These are phyloP conservation scores for Nymphicus hollandicus DNA, from an alignment of 2,113 vertebrate species.

Conservation along the genomic window DNA sequence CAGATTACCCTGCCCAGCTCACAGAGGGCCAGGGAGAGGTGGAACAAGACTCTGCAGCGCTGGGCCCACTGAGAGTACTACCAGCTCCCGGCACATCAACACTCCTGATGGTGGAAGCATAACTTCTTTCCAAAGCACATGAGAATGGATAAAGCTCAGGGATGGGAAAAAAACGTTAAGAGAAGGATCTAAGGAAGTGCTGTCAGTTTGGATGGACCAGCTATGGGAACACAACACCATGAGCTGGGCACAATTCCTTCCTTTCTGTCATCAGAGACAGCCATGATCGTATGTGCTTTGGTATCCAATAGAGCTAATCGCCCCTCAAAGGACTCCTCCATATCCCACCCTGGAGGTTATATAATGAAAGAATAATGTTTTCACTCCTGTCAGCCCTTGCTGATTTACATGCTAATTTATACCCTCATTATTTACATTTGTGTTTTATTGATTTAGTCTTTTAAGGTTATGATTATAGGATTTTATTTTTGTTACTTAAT, in stretches of 20 bases:
- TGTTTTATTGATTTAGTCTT: constrained; percentile 1
- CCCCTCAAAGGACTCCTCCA: neutral
- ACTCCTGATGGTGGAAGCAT: neutral
- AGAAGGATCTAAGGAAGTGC: neutral
- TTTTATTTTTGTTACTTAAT: constrained; percentile 2
- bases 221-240: rapidly evolving
- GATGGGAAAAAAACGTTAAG: constrained; percentile 10
- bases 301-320: neutral
- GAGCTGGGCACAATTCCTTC: neutral
- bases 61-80: neutral
- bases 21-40: neutral
- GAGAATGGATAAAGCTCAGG: constrained; percentile 44
- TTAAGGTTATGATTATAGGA: neutral
- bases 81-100: neutral
- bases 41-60: neutral
- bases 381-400: neutral
- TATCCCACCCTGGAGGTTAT: neutral
- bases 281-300: neutral
- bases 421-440: neutral
- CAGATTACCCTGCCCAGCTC: neutral
- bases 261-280: neutral
- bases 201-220: neutral
- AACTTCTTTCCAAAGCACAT: constrained; percentile 12
- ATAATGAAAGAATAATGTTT: neutral
- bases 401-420: neutral